A percentile compares a stretch with the other conserved stretches of the same genome.
Evolutionary conservation across 2,113 vertebrate genomes (phyloP).

Genomic region (Osmerus eperlanus): DNA sequence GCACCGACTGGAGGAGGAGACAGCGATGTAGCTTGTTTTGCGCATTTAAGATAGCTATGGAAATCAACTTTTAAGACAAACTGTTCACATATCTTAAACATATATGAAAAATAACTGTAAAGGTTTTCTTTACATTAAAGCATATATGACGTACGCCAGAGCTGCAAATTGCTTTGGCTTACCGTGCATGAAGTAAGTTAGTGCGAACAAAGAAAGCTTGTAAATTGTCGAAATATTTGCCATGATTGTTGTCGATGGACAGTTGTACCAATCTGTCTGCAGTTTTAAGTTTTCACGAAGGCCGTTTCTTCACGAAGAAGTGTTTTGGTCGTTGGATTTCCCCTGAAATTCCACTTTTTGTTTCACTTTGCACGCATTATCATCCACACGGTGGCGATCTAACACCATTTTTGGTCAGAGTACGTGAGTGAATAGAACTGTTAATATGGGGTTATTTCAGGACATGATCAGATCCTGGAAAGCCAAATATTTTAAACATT

Average conservation of each 20-base stretch:
- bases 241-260: conserved; percentile 23
- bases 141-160: not conserved
- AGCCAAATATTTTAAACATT: too few species aligned
- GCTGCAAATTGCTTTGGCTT: not conserved
- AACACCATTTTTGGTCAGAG: too few species aligned
- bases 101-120: not conserved
- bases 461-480: not conserved
- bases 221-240: conserved; percentile 38
- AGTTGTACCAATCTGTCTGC: fast-evolving
- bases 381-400: too few species aligned
- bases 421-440: too few species aligned
- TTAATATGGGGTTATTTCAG: not conserved
- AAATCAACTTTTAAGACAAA: not conserved
- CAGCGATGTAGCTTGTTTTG: not conserved
- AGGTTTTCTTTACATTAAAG: not conserved
- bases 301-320: too few species aligned
- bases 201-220: conserved; percentile 44
- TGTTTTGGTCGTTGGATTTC: not conserved
- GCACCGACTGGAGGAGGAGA: conserved; percentile 40
- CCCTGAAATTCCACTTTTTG: not conserved
- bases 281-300: not conserved
- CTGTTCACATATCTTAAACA: not conserved
- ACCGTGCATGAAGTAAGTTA: conserved; percentile 44
- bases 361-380: not conserved
- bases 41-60: not conserved